Percentiles rank a stretch among this genome's conserved stretches.
phyloP scores from a whole-genome alignment of 2,113 vertebrate species.

The Peromyscus californicus region DNA sequence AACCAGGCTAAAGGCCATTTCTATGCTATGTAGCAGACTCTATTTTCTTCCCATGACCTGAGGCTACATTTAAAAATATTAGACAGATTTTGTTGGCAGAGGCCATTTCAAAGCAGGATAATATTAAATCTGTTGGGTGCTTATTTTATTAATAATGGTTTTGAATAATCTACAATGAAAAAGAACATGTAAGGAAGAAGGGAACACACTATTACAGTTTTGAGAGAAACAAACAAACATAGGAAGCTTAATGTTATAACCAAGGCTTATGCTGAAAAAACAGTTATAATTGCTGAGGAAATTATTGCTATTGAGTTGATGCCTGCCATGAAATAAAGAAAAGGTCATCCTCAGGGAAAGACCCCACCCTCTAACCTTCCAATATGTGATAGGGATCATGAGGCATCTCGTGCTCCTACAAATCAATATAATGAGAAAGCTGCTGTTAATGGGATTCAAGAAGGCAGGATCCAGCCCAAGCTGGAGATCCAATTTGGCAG shows the following conservation, averaged over 20 bases:
- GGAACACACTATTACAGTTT: not conserved
- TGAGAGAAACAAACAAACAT: not conserved
- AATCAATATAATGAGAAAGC: not conserved
- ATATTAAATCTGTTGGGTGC: not conserved
- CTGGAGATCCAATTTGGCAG: not conserved
- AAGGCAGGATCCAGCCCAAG: not conserved
- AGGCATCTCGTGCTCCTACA: not conserved
- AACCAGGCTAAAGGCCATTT: not conserved
- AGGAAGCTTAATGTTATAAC: not conserved
- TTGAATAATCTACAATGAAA: not conserved
- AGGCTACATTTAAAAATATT: not conserved
- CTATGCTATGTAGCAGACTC: not conserved
- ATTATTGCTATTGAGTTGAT: not conserved
- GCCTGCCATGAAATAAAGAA: not conserved
- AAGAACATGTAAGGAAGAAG: not conserved
- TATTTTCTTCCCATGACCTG: not conserved
- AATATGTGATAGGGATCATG: not conserved
- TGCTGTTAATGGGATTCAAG: not conserved
- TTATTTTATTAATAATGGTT: not conserved
- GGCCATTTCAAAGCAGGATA: not conserved
- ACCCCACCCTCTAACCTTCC: not conserved
- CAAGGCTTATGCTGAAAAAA: not conserved
- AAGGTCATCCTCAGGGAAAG: not conserved
- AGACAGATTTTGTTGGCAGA: not conserved
- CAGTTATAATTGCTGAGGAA: not conserved